Base-by-base conservation (phyloP, 2,888 invertebrate species). In the Pristionchus entomophagus region DNA sequence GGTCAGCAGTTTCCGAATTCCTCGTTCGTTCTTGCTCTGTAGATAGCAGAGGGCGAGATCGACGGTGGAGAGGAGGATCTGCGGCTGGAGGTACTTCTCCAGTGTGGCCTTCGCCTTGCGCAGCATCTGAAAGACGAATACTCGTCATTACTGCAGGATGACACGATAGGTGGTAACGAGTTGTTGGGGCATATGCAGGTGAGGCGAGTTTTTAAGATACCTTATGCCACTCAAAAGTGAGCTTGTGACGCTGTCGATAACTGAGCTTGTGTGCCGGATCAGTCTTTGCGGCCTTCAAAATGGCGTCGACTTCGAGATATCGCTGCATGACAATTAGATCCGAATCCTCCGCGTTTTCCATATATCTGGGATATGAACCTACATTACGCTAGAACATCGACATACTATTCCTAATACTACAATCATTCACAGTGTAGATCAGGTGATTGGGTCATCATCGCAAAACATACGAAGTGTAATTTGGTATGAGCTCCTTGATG, bases 41-140 rank as follows among this genome's bases (percentile, higher is more conserved):
- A 80, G 51, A 19, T 53, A 41, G n/a, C 51, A 80, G 6, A 80
- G 32, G 2, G 41, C 41, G 41, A 80, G 32, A 51, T 80, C 78
- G 19, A 80, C 78, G 6, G 78, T 80, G 35, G 78, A 80, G 0
- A 80, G 78, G 14, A 80, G 49, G 5, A 80, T 80, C 51, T 51
- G 49, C 0, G 78, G 78, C 10, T 51, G 49, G n/a, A 80, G 78
- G 17, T 80, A 80, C 51, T 51, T 49, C 51, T 80, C 78, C 3
- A 80, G 78, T 12, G 78, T 51, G 0, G 32, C 32, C 51, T 80
- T 49, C 29, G 77, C 77, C 49, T n/a, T n/a, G n/a, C n/a, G n/a
- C n/a, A n/a, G n/a, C n/a, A n/a, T n/a, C n/a, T n/a, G n/a, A n/a
- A n/a, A n/a, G n/a, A n/a, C n/a, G n/a, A n/a, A n/a, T n/a, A n/a